Conservation (phyloP, 2,113 vertebrate species). For the Microtus pennsylvanicus region DNA sequence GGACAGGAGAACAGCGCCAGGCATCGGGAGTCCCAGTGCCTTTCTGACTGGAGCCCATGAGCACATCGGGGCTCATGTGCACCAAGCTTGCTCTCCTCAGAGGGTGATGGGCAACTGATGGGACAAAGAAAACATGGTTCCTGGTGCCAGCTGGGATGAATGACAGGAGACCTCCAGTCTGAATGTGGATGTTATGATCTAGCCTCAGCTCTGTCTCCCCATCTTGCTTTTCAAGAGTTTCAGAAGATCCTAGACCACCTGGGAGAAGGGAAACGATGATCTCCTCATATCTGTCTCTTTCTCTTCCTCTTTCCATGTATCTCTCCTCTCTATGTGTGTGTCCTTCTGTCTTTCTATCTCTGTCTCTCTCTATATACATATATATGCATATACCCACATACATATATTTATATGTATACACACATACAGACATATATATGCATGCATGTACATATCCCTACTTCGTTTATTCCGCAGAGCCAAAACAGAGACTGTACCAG, state of each 20-base stretch:
- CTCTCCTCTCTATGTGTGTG: background rate
- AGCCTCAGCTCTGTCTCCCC: no score
- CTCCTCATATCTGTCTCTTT: no score
- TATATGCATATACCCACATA: no score
- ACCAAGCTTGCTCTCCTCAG: background rate
- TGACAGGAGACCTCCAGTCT: background rate
- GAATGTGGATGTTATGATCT: background rate
- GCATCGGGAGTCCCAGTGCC: fast-evolving
- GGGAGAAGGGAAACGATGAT: background rate
- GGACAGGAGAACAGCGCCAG: background rate
- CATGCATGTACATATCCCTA: background rate
- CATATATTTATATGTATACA: no score
- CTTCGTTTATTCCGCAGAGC: background rate
- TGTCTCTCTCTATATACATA: no score
- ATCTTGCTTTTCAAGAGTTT: background rate
- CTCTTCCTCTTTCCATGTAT: background rate
- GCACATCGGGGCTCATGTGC: fast-evolving
- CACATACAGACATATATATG: no score
- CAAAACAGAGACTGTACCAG: fast-evolving
- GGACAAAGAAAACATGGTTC: background rate
- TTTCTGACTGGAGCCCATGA: fast-evolving
- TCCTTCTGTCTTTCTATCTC: background rate
- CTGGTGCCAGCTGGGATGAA: background rate
- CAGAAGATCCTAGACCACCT: background rate
- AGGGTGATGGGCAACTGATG: fast-evolving